Evolutionary conservation across 2,113 vertebrate genomes (phyloP).

Genomic region (Platycercus adscitus): DNA sequence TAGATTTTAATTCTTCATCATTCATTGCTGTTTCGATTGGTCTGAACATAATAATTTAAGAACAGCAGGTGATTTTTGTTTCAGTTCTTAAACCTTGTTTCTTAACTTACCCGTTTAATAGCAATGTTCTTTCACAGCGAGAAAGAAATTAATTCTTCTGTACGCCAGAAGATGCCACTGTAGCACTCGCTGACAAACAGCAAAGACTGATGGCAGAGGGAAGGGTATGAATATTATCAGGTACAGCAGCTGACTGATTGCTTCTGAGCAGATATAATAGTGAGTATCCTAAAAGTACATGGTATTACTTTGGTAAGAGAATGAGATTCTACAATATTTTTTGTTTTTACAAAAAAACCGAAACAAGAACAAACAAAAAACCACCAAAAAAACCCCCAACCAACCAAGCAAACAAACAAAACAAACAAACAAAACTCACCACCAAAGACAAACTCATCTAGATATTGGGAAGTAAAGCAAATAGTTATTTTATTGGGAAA

Average conservation of each 20-base stretch:
- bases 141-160: slow-evolving; percentile 6
- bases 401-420: too few relatives aligned
- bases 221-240: not conserved
- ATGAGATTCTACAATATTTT: not conserved
- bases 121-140: not conserved
- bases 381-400: too few relatives aligned
- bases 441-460: not conserved
- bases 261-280: not conserved
- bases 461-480: slow-evolving; percentile 36
- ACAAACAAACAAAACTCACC: not conserved
- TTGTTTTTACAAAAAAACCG: not conserved
- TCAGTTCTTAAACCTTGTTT: not conserved
- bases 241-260: not conserved
- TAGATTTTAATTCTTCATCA: slow-evolving; percentile 15
- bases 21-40: not conserved
- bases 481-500: slow-evolving; percentile 24
- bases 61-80: not conserved
- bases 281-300: not conserved
- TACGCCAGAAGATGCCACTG: slow-evolving; percentile 75
- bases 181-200: slow-evolving; percentile 43
- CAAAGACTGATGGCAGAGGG: not conserved
- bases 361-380: not conserved
- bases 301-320: not conserved
- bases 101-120: not conserved
- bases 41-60: not conserved